phyloP scores from a whole-genome alignment of 2,888 invertebrate genomes.

The Epinotia nisella region DNA sequence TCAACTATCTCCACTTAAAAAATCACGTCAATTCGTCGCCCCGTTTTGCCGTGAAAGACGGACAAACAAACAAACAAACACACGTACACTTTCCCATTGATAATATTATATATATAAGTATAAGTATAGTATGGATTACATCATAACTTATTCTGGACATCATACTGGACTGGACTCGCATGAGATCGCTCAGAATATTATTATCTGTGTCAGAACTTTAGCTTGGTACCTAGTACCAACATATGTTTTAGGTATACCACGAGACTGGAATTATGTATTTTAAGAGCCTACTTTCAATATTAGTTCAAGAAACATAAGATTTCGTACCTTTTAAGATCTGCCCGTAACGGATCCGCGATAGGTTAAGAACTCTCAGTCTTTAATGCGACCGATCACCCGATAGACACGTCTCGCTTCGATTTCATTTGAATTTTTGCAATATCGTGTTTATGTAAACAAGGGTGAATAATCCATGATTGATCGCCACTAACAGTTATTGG shows the following conservation, averaged over 20 bases:
- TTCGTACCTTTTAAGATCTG: slow-evolving; percentile 32
- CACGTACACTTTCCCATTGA: too few species aligned
- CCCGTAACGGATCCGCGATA: slow-evolving; percentile 33
- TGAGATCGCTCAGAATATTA: too few species aligned
- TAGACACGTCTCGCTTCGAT: slow-evolving; percentile 65
- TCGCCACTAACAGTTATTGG: slow-evolving; percentile 49
- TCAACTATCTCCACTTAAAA: too few species aligned
- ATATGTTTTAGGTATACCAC: not conserved
- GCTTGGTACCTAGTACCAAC: not conserved
- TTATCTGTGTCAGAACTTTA: too few species aligned
- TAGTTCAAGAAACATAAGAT: slow-evolving; percentile 3
- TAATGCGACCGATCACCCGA: slow-evolving; percentile 61
- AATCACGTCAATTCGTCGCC: too few species aligned
- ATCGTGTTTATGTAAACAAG: slow-evolving; percentile 52
- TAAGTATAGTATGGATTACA: not conserved
- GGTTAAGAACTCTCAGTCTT: slow-evolving; percentile 49
- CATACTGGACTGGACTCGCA: not conserved
- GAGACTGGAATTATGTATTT: not conserved
- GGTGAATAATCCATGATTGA: slow-evolving; percentile 69
- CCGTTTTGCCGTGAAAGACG: too few species aligned
- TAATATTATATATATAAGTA: too few species aligned
- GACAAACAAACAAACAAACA: too few species aligned
- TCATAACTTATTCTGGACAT: not conserved
- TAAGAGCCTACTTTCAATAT: not conserved
- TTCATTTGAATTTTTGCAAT: slow-evolving; percentile 67